Percentiles rank a stretch among this genome's conserved stretches.
phyloP scores from a whole-genome alignment of 2,888 invertebrate species.

The Alcis repandata region DNA sequence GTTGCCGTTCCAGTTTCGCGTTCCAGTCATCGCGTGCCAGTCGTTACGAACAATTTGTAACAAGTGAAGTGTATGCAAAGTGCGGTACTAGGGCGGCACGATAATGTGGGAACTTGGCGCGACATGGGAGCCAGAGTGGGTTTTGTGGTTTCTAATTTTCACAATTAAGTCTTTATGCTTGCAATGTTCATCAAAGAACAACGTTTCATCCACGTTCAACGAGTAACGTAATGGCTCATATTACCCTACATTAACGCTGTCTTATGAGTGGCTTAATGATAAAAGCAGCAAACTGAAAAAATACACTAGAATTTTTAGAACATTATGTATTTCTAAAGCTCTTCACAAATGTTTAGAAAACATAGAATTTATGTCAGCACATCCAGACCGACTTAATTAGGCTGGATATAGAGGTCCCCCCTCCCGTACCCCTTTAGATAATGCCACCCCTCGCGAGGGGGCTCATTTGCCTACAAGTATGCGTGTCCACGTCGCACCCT shows the following conservation, averaged over 20 bases:
- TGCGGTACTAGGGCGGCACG: conserved; percentile 58
- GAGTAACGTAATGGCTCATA: conserved; percentile 5
- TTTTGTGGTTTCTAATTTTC: conserved; percentile 30
- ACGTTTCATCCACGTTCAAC: neutral
- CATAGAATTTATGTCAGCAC: neutral
- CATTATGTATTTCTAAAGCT: neutral
- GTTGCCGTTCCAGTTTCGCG: conserved; percentile 50
- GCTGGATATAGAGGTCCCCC: neutral
- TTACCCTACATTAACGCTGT: conserved; percentile 1
- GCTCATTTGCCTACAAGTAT: conserved; percentile 32
- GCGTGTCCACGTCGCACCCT: conserved; percentile 28
- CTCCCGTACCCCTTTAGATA: neutral
- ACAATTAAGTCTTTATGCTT: conserved; percentile 23
- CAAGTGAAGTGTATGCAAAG: conserved; percentile 70
- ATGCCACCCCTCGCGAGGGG: conserved; percentile 15
- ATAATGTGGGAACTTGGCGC: conserved; percentile 50
- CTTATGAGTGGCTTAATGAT: neutral
- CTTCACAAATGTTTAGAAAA: neutral
- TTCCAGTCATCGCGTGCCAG: conserved; percentile 71
- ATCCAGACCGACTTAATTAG: conserved; percentile 12
- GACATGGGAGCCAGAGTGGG: conserved; percentile 23
- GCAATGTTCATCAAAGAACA: conserved; percentile 22
- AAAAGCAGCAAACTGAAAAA: neutral
- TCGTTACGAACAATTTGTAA: conserved; percentile 75
- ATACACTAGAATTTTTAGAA: neutral